Percentiles rank a stretch among this genome's conserved stretches.
These are phyloP conservation scores for Centrocercus urophasianus DNA, from an alignment of 2,113 vertebrate genomes.

Conservation along the genomic window DNA sequence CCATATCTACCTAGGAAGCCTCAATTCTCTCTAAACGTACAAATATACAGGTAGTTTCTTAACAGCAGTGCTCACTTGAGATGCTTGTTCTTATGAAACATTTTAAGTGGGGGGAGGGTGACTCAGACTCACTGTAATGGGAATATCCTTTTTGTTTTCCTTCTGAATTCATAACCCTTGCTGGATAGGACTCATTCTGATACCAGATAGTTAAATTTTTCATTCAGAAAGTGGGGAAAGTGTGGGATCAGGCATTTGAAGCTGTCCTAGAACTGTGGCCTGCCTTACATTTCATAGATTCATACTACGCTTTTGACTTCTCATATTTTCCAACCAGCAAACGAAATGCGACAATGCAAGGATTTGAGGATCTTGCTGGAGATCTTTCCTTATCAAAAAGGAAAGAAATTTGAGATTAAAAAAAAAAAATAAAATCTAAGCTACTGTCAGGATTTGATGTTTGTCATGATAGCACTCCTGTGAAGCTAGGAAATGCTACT, in stretches of 20 bases:
- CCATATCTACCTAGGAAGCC: background rate
- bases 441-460: background rate
- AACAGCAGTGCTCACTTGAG: background rate
- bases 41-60: background rate
- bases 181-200: background rate
- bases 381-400: background rate
- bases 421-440: background rate
- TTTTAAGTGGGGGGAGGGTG: background rate
- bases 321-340: background rate
- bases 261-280: background rate
- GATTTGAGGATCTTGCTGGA: background rate
- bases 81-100: background rate
- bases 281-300: background rate
- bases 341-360: background rate
- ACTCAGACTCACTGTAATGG: background rate
- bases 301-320: background rate
- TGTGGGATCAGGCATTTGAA: background rate
- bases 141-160: background rate
- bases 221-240: background rate
- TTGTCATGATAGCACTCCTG: background rate
- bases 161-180: background rate
- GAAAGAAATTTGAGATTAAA: background rate
- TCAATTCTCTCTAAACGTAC: background rate
- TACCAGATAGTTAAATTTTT: background rate
- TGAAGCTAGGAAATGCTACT: background rate